Evolutionary conservation across 2,888 invertebrate species (phyloP), one percentile per base, ranked within the genome.

Genomic region (Polydrusus pterygomalis): DNA sequence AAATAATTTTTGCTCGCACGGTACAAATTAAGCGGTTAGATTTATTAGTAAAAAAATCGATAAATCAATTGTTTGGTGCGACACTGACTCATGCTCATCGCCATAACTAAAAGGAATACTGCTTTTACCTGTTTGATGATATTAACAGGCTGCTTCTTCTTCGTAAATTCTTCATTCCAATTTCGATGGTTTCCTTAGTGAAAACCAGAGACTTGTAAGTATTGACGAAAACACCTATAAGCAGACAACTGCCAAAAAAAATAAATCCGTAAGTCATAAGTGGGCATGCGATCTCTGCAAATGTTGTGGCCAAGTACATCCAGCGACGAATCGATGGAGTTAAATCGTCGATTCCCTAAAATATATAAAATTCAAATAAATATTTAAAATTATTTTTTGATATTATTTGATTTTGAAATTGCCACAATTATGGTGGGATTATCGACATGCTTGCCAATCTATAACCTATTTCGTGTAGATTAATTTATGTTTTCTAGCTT

Each of bases 301-400:
- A 91, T 0, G 94, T 93, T 1, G 96, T 96, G 15, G 94, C 93
- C 54, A 96, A 84, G 87, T 93, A 96, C 18, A 96, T 91, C 94
- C 94, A 95, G 20, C 94, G 90, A 84, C 93, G 91, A 71, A 96
- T 95, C n/a, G 94, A 89, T 0, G 95, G 93, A 0, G 95, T 91
- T 8, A 96, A 85, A 80, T 95, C 95, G 68, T 93, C 93, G 51
- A 96, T 91, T 11, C 96, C 96, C 92, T 94, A 85, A 0, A 88
- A 87, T 81, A 74, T 30, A 79, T 9, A 5, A 9, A 20, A 20
- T 68, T 38, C 2, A 30, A 45, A 45, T 64, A 20, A 40, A 20
- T 18, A 17, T 40, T 34, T 6, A 34, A 34, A 34, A 7, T 1
- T 34, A 10, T 34, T n/a, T n/a, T n/a, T n/a, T n/a, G n/a, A n/a